Evolutionary conservation across 2,797 vertebrate species (phyloP), one percentile per base, ranked within the genome.

Genomic region (Pteronotus mesoamericanus): DNA sequence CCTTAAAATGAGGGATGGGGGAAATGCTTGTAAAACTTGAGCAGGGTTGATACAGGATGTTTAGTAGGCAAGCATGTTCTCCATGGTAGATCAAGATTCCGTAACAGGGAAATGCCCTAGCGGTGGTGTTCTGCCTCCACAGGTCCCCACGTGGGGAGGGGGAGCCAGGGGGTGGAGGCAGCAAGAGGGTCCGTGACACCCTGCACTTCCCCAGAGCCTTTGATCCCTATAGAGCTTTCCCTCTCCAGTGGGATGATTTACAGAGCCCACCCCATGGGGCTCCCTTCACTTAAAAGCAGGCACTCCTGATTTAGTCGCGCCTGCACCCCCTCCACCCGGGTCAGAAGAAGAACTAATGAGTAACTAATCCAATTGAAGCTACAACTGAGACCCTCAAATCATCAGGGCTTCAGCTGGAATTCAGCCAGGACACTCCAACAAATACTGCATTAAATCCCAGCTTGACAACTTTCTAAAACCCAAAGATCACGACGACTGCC

Each of bases 361-460:
- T 79, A 79, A 77, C 90, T 92, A 87, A 87, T 79, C 75, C 86
- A 94, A 79, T 7, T n/a, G 85, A 61, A 86, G 53, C 46, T 53
- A 34, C 87, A 86, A 10, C 1, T 5, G 86, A 79, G 95, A 61
- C 53, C 24, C 85, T 24, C 66, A 84, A 66, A 94, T 46, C 71
- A 21, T 29, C 48, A 74, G 86, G 19, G 61, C 59, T 92, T 72
- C 72, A 34, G 83, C 51, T 95, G 86, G 83, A 92, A 75, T 75
- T 80, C 75, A 53, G 55, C 59, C 83, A 85, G 77, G 90, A 87
- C 51, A 37, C 59, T 46, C 1, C 1, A 57, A 71, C 69, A 83
- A 86, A 89, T 48, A 6, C 37, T 7, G 86, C n/a, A 19, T 84
- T 69, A 29, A 68, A 12, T 83, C 53, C 34, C 29, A 66, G 85